Base-by-base conservation (phyloP, 2,888 invertebrate species). In the Xylocampa areola region DNA sequence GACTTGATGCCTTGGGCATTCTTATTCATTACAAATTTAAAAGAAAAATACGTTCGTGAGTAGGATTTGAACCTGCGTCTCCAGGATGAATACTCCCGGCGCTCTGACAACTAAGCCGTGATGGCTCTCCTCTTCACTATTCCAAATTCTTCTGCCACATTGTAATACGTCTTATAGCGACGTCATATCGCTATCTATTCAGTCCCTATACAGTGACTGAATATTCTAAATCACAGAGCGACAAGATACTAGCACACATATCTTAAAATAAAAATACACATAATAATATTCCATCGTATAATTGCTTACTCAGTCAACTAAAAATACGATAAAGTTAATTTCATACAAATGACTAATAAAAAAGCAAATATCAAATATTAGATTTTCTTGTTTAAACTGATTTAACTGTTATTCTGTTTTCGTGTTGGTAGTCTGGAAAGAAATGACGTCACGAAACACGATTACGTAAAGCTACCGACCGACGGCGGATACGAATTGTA, bases 291-390 rank as follows among this genome's bases (percentile, higher is more conserved):
- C 16, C n/a, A 23, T 16, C 21, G 39, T 41, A 67, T 14, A 4
- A 29, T 4, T 8, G 13, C 8, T 58, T 47, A 27, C n/a, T 47
- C 14, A 41, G 36, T 16, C 1, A 2, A n/a, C 25, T 62, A 35
- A 68, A 39, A 48, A 61, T 61, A 64, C 6, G 16, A 33, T 49
- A 69, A 63, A 69, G 30, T 41, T 65, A 45, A 52, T 52, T 51
- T 23, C 1, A n/a, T 51, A 14, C 32, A 53, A 11, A 32, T 62
- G 48, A 68, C 35, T 62, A 65, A 69, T 53, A 29, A 29, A 3
- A 29, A 29, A 1, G 41, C 35, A 69, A 69, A 69, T 52, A 68
- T 21, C 16, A 35, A 41, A 25, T 36, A 21, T 44, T 23, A 41
- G 70, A 33, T 41, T 33, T 19, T n/a, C 21, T 4, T 37, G 16